Conservation (phyloP, 2,888 invertebrate genomes). For the Antheraea yamamai region DNA sequence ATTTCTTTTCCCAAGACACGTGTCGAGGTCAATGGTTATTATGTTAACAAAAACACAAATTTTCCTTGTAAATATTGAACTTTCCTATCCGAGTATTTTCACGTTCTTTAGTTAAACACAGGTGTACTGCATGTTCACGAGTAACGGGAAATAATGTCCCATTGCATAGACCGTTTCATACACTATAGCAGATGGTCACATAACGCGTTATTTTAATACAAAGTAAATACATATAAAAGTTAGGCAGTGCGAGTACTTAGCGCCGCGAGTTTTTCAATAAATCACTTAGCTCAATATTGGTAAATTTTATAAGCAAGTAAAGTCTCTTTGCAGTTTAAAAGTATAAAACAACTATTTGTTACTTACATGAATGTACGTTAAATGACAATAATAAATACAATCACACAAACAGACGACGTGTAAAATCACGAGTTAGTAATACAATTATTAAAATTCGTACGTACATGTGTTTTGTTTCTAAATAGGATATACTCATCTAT, state of each 20-base stretch:
- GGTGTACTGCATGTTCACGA: background rate
- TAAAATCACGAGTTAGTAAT: background rate
- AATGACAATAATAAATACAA: background rate
- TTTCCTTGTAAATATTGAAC: slow-evolving; percentile 9
- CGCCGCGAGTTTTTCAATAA: too few species aligned
- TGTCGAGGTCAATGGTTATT: background rate
- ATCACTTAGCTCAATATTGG: too few species aligned
- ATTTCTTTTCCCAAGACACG: slow-evolving; percentile 3
- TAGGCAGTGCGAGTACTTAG: background rate
- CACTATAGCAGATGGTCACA: background rate
- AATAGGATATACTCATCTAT: too few species aligned
- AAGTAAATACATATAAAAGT: background rate
- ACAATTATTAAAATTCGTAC: background rate
- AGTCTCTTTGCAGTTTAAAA: too few species aligned
- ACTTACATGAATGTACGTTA: too few species aligned
- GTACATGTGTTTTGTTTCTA: too few species aligned
- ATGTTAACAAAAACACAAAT: background rate
- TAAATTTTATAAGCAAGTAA: too few species aligned
- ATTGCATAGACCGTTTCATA: background rate
- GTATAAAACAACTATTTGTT: too few species aligned
- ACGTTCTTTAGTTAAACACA: slow-evolving; percentile 12
- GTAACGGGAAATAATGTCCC: slow-evolving; percentile 8
- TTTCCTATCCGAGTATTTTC: slow-evolving; percentile 2
- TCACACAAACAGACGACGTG: background rate
- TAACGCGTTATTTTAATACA: background rate